A percentile compares a stretch with the other conserved stretches of the same genome.
Conservation (phyloP, 2,888 invertebrate species). For the Eupeodes latifasciatus region DNA sequence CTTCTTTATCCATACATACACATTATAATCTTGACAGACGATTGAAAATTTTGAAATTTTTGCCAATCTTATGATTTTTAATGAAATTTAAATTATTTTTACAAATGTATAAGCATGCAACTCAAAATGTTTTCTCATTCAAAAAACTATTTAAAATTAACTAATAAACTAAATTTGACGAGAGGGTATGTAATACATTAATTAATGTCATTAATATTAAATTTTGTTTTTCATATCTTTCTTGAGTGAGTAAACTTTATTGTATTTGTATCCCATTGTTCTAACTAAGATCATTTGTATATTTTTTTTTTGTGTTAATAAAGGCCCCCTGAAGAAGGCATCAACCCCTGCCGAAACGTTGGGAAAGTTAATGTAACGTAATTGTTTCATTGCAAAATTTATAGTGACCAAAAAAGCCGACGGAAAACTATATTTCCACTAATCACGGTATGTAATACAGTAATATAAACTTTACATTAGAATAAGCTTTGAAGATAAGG, state of each 20-base stretch:
- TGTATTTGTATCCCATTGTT: too few species aligned
- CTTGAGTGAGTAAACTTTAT: too few species aligned
- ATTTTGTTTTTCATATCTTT: too few species aligned
- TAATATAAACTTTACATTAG: background rate
- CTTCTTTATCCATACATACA: background rate
- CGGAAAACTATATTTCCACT: too few species aligned
- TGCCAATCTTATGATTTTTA: slow-evolving; percentile 44
- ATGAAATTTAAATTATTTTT: slow-evolving; percentile 14
- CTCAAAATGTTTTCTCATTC: slow-evolving; percentile 34
- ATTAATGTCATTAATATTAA: too few species aligned
- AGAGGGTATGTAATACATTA: background rate
- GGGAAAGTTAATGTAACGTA: too few species aligned
- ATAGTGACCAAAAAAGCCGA: too few species aligned
- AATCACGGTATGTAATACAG: background rate
- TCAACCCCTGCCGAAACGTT: too few species aligned
- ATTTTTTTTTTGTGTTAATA: too few species aligned
- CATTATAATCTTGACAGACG: background rate
- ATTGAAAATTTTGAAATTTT: slow-evolving; percentile 50
- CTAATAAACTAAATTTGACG: background rate
- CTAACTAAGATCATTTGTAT: too few species aligned
- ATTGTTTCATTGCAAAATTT: too few species aligned
- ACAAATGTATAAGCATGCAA: slow-evolving; percentile 40
- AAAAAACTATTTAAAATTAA: slow-evolving; percentile 16
- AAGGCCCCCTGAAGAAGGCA: too few species aligned
- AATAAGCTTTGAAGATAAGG: background rate